Base-by-base conservation (phyloP, 2,888 invertebrate genomes). In the Lepidochrysops patricia region DNA sequence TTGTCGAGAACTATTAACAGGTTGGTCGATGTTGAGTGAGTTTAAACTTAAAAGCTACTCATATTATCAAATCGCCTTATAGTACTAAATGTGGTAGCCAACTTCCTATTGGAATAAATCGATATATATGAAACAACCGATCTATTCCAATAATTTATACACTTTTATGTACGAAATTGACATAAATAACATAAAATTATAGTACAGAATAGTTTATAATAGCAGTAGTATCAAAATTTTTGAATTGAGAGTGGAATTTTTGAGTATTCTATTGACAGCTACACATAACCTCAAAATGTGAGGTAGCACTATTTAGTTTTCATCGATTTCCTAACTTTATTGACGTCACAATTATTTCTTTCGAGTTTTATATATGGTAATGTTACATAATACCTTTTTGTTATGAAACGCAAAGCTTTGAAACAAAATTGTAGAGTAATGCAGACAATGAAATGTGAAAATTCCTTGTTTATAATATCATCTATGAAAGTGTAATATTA, bases 371-470 rank as follows among this genome's bases (percentile, higher is more conserved):
- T 54, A 52, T 62, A 57, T 12, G 12, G 7, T 12, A 76, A 66
- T 76, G 75, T 86, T 87, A 85, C 84, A 86, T 86, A 86, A 87
- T 19, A 29, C 80, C 74, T 80, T 80, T 79, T 74, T 68, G 62
- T 58, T 64, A 67, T 72, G 67, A 74, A 75, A 70, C 67, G n/a
- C 5, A 27, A 27, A 52, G 7, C 9, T 1, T 13, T 43, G 1
- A 19, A 6, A n/a, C 7, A 43, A 43, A 43, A 43, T 4, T 43
- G 15, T 43, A n/a, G 43, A 6, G 12, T 12, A 43, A 43, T 15
- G 15, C 12, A 43, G 43, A 15, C 19, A 19, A 43, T 29, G 13
- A 26, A n/a, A 13, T 2, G 13, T 12, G 2, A 26, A 7, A 19
- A 19, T 12, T 23, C 19, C 1, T 23, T 19, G 43, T 43, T 2